Base-by-base conservation (phyloP, 2,113 vertebrate genomes). In the Chrysochloris asiatica region DNA sequence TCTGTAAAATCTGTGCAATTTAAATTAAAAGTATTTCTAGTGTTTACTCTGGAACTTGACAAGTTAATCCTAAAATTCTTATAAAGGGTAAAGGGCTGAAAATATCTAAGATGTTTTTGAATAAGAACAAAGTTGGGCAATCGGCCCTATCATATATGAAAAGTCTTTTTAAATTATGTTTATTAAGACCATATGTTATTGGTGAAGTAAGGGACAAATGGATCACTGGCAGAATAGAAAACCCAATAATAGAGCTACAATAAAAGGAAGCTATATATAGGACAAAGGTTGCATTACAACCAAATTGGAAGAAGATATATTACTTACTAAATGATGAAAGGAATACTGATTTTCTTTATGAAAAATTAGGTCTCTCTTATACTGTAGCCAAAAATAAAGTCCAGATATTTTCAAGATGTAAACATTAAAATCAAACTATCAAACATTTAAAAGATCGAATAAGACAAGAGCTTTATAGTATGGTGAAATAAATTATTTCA, bases 261-360 rank as follows among this genome's bases (percentile, higher is more conserved):
- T 50, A 48, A 30, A 77, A 6, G 17, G 47, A 71, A 56, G 36
- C 4, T 30, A 56, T 83, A 43, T 61, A 48, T 67, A 84, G 33
- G 8, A 8, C 14, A 92, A 9, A 89, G 14, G 5, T 36, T 41
- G 12, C n/a, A 56, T 48, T 91, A 81, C 54, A 89, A 24, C 43
- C 11, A 86, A 95, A 75, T 54, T 41, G 28, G 36, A 8, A 43
- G 33, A 33, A 84, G 67, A 78, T 75, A 69, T 69, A 56, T 76
- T 79, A 45, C 6, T 90, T 14, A 86, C 10, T 81, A 86, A 85
- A 79, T 47, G 10, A 16, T 84, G 16, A 92, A 86, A 91, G 38
- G 6, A 81, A 93, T n/a, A 69, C 69, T 48, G 59, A 45, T 77
- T 79, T 95, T 90, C 38, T 88, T 76, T 69, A 61, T 24, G 24